Evolutionary conservation across 2,113 vertebrate species (phyloP), one percentile per base, ranked within the genome.

Genomic region (Myiopsitta monachus): DNA sequence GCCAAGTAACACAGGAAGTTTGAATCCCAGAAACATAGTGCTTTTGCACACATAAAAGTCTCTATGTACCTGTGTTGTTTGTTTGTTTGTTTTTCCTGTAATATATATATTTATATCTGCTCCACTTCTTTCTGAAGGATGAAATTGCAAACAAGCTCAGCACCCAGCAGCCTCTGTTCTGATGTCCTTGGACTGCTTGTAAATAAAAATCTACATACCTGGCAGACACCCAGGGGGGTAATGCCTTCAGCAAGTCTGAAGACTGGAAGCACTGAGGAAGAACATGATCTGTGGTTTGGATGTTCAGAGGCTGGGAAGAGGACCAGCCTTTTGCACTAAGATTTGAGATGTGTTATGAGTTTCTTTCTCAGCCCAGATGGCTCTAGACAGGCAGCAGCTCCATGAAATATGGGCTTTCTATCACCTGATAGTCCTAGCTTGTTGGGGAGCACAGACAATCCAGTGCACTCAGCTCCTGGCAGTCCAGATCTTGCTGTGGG

Each of bases 401-500:
- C 22, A 3, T 4, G 38, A 11, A 31, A 14, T 14, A 9, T 5
- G 9, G 21, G 39, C n/a, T 51, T 30, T n/a, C 61, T 54, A 14
- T 41, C 62, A 6, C 47, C 14, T 13, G 17, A 21, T 8, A 4
- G 39, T 27, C 39, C 44, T 54, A 13, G 14, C 27, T 11, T 21
- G 26, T 31, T 5, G 21, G 14, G 38, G 16, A 12, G 24, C 13
- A 21, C 7, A 43, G 24, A 6, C 38, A 22, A 4, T 4, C 33
- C 55, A 16, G 11, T 1, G 3, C 2, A 2, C 33, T 27, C 51
- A 4, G 41, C 46, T 55, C 41, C 38, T 7, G 0, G 36, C 9
- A 11, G 7, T 1, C 3, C 9, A 12, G n/a, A 24, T 43, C 38
- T 3, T 0, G 24, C 17, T 3, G 39, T 22, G 30, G 13, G 8